These are phyloP conservation scores for Falco novaeseelandiae DNA, from an alignment of 2,797 vertebrate species.

Conservation along the genomic window DNA sequence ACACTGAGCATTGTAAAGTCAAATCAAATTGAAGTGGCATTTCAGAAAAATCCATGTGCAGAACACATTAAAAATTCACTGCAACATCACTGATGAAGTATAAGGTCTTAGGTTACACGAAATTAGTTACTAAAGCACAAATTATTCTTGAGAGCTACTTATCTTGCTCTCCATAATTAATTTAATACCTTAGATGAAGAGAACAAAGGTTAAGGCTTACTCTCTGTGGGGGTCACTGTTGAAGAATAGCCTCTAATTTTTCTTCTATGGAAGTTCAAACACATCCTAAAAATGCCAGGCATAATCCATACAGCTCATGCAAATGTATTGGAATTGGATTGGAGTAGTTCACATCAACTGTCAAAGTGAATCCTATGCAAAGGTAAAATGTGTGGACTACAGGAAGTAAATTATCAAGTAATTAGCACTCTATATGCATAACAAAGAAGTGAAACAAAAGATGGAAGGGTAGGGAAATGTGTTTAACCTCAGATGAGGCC, in stretches of 20 bases:
- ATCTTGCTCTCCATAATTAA: constrained; percentile 60
- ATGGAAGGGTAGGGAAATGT: neutral
- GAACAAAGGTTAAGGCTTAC: constrained; percentile 46
- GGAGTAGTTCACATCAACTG: neutral
- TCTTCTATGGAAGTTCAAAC: neutral
- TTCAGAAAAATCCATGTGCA: constrained; percentile 17
- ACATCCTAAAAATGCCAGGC: neutral
- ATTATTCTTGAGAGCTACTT: constrained; percentile 59
- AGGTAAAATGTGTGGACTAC: neutral
- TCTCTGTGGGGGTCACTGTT: constrained; percentile 29
- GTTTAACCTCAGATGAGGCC: neutral
- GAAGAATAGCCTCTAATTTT: constrained; percentile 38
- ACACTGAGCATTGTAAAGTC: neutral
- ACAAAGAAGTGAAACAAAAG: neutral
- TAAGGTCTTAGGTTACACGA: constrained; percentile 54
- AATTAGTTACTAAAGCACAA: constrained; percentile 35
- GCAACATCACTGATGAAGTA: constrained; percentile 37
- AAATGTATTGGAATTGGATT: neutral
- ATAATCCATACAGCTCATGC: neutral
- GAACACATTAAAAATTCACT: constrained; percentile 52
- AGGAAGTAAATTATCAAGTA: neutral
- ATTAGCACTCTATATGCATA: neutral
- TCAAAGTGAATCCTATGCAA: neutral
- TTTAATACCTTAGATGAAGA: constrained; percentile 51
- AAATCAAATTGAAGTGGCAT: constrained; percentile 34